Percentiles rank a stretch among this genome's conserved stretches.
phyloP scores from a whole-genome alignment of 2,797 vertebrate genomes.

The Falco berigora region DNA sequence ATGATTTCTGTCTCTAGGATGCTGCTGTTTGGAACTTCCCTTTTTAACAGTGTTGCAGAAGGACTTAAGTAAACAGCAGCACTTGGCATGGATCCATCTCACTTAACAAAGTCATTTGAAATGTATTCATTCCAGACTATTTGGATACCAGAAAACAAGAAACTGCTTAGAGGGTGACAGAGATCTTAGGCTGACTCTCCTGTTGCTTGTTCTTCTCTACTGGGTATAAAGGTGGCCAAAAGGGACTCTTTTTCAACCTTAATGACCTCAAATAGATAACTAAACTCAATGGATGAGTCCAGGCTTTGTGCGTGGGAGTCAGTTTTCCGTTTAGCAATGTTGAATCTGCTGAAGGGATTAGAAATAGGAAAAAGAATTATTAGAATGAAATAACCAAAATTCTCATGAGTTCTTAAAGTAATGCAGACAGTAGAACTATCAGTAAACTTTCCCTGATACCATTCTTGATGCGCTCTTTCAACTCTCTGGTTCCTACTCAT shows the following conservation, averaged over 20 bases:
- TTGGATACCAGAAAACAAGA: background rate
- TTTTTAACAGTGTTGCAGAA: background rate
- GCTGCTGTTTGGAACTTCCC: background rate
- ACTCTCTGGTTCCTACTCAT: background rate
- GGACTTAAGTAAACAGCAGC: background rate
- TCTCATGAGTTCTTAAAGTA: background rate
- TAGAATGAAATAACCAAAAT: background rate
- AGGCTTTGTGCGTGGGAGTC: background rate
- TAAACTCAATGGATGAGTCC: background rate
- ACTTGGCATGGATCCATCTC: background rate
- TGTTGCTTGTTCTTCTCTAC: background rate
- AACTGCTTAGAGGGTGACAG: background rate
- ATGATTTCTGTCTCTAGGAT: background rate
- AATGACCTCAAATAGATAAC: background rate
- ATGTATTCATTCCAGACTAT: background rate
- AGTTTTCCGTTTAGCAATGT: background rate
- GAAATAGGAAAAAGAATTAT: slow-evolving; percentile 2
- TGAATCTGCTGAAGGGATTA: slow-evolving; percentile 17
- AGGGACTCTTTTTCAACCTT: background rate
- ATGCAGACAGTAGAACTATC: background rate
- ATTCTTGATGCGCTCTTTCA: background rate
- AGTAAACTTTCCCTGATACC: background rate
- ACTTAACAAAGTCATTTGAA: background rate
- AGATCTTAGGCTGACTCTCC: background rate
- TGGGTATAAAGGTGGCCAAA: background rate